A percentile compares a stretch with the other conserved stretches of the same genome.
Conservation (phyloP, 1,140 invertebrate species). For the Psix sp. region DNA sequence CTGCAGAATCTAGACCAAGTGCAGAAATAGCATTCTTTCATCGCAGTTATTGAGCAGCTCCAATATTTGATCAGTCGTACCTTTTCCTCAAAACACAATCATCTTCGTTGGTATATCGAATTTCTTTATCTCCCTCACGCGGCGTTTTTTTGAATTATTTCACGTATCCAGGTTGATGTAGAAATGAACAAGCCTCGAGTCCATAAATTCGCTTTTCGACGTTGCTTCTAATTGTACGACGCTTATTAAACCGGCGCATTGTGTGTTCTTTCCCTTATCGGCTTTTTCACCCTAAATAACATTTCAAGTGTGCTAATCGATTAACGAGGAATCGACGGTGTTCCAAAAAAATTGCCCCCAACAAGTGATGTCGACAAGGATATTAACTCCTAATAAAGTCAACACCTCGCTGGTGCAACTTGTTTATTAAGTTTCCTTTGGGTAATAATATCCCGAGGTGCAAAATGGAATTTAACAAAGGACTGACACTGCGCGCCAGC, state of each 20-base stretch:
- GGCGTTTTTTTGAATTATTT: no score
- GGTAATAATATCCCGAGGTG: background rate
- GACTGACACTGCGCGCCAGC: background rate
- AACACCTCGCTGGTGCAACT: background rate
- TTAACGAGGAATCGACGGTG: background rate
- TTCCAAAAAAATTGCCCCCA: background rate
- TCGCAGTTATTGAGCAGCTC: background rate
- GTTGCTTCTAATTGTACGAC: no score
- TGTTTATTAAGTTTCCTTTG: background rate
- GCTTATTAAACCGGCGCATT: no score
- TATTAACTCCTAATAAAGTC: conserved; percentile 2
- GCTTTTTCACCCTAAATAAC: no score
- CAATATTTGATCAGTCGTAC: no score
- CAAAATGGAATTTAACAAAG: background rate
- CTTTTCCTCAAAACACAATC: no score
- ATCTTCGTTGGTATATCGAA: no score
- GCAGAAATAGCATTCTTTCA: background rate
- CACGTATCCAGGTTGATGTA: no score
- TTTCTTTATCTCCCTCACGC: no score
- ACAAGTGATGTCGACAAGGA: background rate
- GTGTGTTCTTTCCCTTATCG: no score
- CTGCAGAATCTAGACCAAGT: background rate
- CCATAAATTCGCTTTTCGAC: no score
- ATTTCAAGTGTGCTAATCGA: background rate
- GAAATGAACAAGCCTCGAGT: no score